Evolutionary conservation across 2,888 invertebrate species (phyloP).

Genomic region (Sminthurinus aureus): DNA sequence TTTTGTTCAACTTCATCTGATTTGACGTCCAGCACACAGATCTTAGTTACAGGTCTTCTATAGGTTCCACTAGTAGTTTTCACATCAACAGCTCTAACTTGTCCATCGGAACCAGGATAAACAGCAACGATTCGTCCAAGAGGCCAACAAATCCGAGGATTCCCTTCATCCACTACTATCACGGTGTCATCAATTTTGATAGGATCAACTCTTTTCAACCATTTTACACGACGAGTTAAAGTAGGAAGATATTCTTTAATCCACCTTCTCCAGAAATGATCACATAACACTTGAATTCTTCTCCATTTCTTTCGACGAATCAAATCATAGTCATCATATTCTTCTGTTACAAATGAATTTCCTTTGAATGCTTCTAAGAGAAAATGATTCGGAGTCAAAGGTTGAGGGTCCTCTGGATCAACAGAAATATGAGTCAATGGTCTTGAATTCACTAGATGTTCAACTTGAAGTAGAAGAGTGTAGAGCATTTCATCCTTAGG

Average conservation of each 20-base stretch:
- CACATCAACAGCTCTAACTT: neutral
- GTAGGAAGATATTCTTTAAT: conserved; percentile 47
- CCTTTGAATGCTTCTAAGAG: conserved; percentile 55
- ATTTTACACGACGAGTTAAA: conserved; percentile 43
- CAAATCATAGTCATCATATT: conserved; percentile 15
- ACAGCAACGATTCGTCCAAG: neutral
- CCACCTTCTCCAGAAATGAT: conserved; percentile 53
- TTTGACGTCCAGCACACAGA: too few species aligned
- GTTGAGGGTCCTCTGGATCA: conserved; percentile 59
- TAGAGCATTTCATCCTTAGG: conserved; percentile 37
- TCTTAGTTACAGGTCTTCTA: too few species aligned
- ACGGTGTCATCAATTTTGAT: conserved; percentile 32
- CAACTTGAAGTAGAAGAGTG: conserved; percentile 39
- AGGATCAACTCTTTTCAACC: neutral
- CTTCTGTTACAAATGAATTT: conserved; percentile 44
- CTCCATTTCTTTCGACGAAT: conserved; percentile 41
- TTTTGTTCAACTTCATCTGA: neutral
- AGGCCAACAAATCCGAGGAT: neutral
- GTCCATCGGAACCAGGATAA: neutral
- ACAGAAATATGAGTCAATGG: conserved; percentile 59
- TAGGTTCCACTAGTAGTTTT: neutral
- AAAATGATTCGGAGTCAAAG: conserved; percentile 61
- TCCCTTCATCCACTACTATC: conserved; percentile 11
- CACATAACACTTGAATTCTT: conserved; percentile 43
- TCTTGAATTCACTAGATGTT: conserved; percentile 56